Percentiles rank a stretch among this genome's conserved stretches.
Evolutionary conservation across 2,113 vertebrate species (phyloP).

Genomic region (Anguilla rostrata): DNA sequence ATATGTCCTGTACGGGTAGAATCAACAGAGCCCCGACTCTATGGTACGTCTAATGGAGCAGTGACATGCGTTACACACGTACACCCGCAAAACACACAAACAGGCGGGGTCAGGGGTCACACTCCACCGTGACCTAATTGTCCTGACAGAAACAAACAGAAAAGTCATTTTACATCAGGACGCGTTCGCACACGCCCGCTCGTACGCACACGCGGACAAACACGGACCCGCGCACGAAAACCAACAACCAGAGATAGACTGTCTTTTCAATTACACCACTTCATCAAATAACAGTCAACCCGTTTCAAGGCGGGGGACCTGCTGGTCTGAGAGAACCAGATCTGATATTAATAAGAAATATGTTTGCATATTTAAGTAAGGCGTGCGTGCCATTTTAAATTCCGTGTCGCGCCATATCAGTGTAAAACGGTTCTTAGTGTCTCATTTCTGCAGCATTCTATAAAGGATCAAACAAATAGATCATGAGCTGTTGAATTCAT

Average conservation of each 20-base stretch:
- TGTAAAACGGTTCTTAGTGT: not conserved
- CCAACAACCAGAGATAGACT: constrained; percentile 59
- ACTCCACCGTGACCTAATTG: constrained; percentile 69
- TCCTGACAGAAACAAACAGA: constrained; percentile 82
- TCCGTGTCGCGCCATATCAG: constrained; percentile 1
- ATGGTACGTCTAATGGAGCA: constrained; percentile 77
- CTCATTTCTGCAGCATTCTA: not conserved
- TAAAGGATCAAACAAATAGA: not conserved
- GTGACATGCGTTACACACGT: constrained; percentile 66
- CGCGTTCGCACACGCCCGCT: constrained; percentile 49
- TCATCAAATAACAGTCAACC: constrained; percentile 63
- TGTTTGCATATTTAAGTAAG: constrained; percentile 41
- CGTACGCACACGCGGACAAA: not conserved
- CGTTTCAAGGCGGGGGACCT: constrained; percentile 39
- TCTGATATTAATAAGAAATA: constrained; percentile 63
- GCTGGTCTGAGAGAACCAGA: constrained; percentile 60
- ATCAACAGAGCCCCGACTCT: constrained; percentile 73
- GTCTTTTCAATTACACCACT: constrained; percentile 68
- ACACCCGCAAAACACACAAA: constrained; percentile 62
- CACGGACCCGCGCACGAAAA: constrained; percentile 16
- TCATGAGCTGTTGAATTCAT: not conserved
- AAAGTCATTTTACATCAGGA: constrained; percentile 80
- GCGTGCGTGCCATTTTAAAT: constrained; percentile 6
- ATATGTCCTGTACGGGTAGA: constrained; percentile 62
- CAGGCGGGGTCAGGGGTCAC: constrained; percentile 60